Conservation (phyloP, 2,797 vertebrate species). For the Lepilemur ruficaudatus region DNA sequence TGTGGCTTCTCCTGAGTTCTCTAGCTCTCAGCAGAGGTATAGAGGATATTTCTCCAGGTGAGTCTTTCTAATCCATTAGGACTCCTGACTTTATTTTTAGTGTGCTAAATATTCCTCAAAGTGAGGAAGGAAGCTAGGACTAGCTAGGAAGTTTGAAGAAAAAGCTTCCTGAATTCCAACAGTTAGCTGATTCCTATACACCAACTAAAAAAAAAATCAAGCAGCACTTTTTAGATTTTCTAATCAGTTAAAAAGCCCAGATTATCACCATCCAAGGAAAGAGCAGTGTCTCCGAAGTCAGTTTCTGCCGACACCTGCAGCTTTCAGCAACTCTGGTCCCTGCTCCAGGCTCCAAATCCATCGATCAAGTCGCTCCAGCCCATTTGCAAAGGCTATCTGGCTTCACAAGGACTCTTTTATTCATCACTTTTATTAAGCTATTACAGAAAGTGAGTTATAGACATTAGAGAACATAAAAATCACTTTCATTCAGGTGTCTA, state of each 20-base stretch:
- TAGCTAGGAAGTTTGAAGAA: background rate
- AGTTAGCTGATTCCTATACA: background rate
- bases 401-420: slow-evolving; percentile 42
- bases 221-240: slow-evolving; percentile 23
- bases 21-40: background rate
- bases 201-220: background rate
- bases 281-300: background rate
- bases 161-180: background rate
- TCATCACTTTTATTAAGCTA: slow-evolving; percentile 64
- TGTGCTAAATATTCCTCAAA: background rate
- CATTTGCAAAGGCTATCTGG: slow-evolving; percentile 64
- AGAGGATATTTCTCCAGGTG: background rate
- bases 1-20: background rate
- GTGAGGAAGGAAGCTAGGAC: background rate
- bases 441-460: slow-evolving; percentile 75
- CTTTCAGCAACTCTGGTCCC: slow-evolving; percentile 19
- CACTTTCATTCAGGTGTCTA: slow-evolving; percentile 56
- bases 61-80: background rate
- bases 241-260: slow-evolving; percentile 66
- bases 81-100: background rate
- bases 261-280: slow-evolving; percentile 32
- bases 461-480: slow-evolving; percentile 68
- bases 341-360: slow-evolving; percentile 2
- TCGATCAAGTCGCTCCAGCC: slow-evolving; percentile 43
- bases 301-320: slow-evolving; percentile 47